phyloP scores from a whole-genome alignment of 1,140 invertebrate species.

The Helicoverpa armigera region DNA sequence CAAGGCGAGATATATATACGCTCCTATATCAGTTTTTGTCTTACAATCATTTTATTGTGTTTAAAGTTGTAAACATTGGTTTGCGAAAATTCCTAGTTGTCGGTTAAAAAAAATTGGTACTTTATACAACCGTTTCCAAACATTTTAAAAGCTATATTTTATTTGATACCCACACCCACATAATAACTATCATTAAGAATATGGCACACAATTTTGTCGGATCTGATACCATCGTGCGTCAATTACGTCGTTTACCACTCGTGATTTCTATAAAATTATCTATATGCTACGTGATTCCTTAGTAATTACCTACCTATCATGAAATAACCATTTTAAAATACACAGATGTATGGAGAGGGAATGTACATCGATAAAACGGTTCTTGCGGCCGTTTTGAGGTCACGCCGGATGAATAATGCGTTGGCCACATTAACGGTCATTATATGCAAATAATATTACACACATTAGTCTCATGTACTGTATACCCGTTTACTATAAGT shows the following conservation, averaged over 20 bases:
- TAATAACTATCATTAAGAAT: constrained; percentile 41
- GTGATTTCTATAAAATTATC: constrained; percentile 53
- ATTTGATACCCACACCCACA: constrained; percentile 38
- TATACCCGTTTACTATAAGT: constrained; percentile 57
- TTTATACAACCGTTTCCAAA: not conserved
- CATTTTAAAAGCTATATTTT: constrained; percentile 31
- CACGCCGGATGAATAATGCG: constrained; percentile 79
- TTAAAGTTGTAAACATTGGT: too few relatives aligned
- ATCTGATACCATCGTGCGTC: constrained; percentile 31
- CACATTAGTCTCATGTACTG: constrained; percentile 72
- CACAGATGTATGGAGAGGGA: constrained; percentile 46
- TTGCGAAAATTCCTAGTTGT: too few relatives aligned
- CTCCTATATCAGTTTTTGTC: too few relatives aligned
- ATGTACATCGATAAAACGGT: constrained; percentile 70
- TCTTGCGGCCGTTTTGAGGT: constrained; percentile 79
- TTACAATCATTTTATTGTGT: too few relatives aligned
- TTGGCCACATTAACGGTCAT: constrained; percentile 81
- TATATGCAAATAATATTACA: constrained; percentile 86
- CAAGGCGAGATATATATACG: too few relatives aligned
- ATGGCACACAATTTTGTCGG: constrained; percentile 42
- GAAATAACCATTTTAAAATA: constrained; percentile 53
- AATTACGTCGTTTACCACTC: constrained; percentile 47
- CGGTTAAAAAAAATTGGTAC: not conserved
- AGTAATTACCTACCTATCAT: constrained; percentile 50
- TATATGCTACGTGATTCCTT: constrained; percentile 51